Conservation (phyloP, 1,140 invertebrate species). For the Uloborus diversus region DNA sequence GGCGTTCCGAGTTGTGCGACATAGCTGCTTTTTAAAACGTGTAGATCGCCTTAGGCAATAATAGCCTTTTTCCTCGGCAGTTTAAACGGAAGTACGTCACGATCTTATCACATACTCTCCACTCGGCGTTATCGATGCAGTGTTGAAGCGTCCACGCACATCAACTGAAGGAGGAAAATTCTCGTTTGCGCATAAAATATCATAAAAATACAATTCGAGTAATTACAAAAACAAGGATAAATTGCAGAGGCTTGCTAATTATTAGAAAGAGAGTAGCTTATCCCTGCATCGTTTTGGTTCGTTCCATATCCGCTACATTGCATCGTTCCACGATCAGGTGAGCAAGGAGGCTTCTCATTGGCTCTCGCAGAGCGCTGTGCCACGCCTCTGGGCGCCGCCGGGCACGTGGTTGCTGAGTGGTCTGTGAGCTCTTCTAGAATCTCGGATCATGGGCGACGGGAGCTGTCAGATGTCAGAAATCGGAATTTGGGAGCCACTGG, state of each 20-base stretch:
- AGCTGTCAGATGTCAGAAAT: too few relatives aligned
- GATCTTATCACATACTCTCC: constrained; percentile 42
- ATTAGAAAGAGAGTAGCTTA: not conserved
- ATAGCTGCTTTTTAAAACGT: constrained; percentile 53
- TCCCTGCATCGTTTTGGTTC: constrained; percentile 15
- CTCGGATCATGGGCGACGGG: too few relatives aligned
- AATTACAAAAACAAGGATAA: not conserved
- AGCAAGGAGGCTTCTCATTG: constrained; percentile 35
- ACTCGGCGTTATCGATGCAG: not conserved
- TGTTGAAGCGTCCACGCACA: too few relatives aligned
- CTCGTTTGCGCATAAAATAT: too few relatives aligned
- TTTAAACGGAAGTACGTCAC: constrained; percentile 51
- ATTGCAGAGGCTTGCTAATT: not conserved
- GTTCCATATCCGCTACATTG: constrained; percentile 45
- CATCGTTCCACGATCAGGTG: constrained; percentile 55
- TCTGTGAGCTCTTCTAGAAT: not conserved
- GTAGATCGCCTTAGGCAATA: constrained; percentile 36
- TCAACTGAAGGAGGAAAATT: too few relatives aligned
- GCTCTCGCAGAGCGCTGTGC: not conserved
- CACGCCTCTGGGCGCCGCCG: constrained; percentile 45
- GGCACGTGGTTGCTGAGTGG: constrained; percentile 48
- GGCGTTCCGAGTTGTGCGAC: constrained; percentile 38
- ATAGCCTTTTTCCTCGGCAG: constrained; percentile 50
- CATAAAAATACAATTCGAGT: not conserved
- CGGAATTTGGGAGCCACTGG: too few relatives aligned